Percentiles rank a stretch among this genome's conserved stretches.
Conservation (phyloP, 2,113 vertebrate species). For the Ondatra zibethicus region DNA sequence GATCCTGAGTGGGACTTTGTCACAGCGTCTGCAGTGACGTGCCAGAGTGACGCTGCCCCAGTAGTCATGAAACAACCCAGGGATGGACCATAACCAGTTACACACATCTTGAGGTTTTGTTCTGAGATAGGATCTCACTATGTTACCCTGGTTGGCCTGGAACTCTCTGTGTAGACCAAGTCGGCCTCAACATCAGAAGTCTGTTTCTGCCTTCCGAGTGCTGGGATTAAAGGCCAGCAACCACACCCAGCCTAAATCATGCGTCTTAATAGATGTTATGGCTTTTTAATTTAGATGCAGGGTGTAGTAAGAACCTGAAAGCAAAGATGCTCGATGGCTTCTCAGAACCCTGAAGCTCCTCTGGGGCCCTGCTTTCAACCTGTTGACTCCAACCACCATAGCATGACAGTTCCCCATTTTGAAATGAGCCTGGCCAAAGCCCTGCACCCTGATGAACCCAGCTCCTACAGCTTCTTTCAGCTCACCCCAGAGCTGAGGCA, state of each 20-base stretch:
- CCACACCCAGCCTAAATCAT: neutral
- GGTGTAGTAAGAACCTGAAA: neutral
- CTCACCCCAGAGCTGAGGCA: accelerated
- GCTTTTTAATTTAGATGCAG: neutral
- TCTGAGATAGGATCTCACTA: neutral
- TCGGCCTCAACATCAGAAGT: neutral
- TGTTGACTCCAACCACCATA: neutral
- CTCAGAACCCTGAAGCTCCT: neutral
- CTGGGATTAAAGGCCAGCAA: neutral
- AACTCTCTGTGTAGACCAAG: neutral
- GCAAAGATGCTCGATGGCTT: neutral
- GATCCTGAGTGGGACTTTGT: neutral
- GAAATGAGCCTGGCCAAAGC: no score
- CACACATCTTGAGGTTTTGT: neutral
- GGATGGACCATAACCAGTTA: neutral
- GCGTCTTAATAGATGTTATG: neutral
- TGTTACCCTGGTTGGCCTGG: neutral
- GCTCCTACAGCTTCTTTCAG: neutral
- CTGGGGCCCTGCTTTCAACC: neutral
- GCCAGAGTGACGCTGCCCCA: neutral
- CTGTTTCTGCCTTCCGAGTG: neutral
- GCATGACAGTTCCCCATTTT: accelerated
- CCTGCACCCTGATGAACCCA: neutral
- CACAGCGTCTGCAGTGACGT: no score
- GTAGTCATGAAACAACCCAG: neutral